Evolutionary conservation across 2,797 vertebrate species (phyloP), one percentile per base, ranked within the genome.

Genomic region (Poecile montanus): DNA sequence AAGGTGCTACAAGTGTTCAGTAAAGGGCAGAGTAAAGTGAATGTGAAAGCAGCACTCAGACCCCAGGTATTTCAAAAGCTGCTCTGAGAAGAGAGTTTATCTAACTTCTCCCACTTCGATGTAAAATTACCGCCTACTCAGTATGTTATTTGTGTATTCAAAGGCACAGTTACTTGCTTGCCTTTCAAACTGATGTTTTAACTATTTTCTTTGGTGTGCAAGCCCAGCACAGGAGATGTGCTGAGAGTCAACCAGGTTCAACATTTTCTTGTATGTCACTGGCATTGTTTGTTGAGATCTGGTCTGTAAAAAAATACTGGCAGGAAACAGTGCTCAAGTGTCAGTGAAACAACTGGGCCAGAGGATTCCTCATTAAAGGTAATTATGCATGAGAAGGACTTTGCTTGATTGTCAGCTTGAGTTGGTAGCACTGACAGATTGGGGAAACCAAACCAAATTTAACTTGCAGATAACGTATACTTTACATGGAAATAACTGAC

Each of bases 101-200:
- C 91, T 85, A 91, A 78, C 54, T 61, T 91, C 78, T 91, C 75
- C 91, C 87, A 91, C 60, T 92, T n/a, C 0, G 2, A 25, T 72
- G 47, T 77, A 75, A 81, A 95, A 94, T 88, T 77, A 13, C 75
- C 9, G 0, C 91, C 92, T 75, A 89, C 91, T 83, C 4, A 0
- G 8, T 13, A 29, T 60, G 66, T 89, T 95, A 87, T 95, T 95
- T 94, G 79, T 91, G 79, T 81, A 68, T 89, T 94, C 73, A 34
- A 87, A 95, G 66, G 72, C 75, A 60, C 22, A 95, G 81, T 62
- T 89, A 68, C 58, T 51, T 68, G 29, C 78, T 89, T 91, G 87
- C 40, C n/a, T 92, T 73, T 72, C 65, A 88, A 83, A 45, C n/a
- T 75, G 62, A 66, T 75, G 58, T 92, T 91, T 78, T 58, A 92